Evolutionary conservation across 2,888 invertebrate genomes (phyloP).

Genomic region (Mycalesis mineus): DNA sequence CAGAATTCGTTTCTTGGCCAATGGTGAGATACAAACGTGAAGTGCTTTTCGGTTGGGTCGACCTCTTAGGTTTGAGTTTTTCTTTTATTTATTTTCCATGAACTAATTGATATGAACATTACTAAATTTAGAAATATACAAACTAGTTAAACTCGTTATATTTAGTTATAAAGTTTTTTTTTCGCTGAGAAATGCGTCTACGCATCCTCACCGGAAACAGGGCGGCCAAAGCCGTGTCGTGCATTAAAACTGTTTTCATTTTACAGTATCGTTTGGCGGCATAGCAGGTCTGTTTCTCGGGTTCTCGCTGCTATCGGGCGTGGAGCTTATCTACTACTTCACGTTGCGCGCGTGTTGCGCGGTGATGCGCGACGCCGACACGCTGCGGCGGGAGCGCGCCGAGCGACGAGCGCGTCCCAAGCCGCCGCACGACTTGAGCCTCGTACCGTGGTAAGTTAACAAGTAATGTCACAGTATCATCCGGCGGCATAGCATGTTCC

Average conservation of each 20-base stretch:
- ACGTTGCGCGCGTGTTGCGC: slow-evolving; percentile 83
- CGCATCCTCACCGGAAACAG: too few relatives aligned
- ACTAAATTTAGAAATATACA: too few relatives aligned
- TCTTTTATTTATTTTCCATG: not conserved
- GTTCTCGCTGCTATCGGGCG: slow-evolving; percentile 85
- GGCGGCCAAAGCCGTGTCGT: too few relatives aligned
- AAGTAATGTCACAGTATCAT: too few relatives aligned
- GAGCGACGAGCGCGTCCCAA: slow-evolving; percentile 58
- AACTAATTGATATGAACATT: too few relatives aligned
- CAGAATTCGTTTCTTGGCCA: slow-evolving; percentile 87
- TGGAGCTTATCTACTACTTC: slow-evolving; percentile 88
- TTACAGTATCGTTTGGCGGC: slow-evolving; percentile 81
- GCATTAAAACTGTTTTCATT: too few relatives aligned
- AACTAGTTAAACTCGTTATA: too few relatives aligned
- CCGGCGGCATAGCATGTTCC: too few relatives aligned
- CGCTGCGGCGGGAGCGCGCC: slow-evolving; percentile 64
- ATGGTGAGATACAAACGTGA: slow-evolving; percentile 87
- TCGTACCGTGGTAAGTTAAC: slow-evolving; percentile 64
- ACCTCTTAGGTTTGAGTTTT: slow-evolving; percentile 79
- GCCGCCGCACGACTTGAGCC: slow-evolving; percentile 66
- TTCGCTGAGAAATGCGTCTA: too few relatives aligned
- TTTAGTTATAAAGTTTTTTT: too few relatives aligned
- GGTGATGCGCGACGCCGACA: slow-evolving; percentile 69
- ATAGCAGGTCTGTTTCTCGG: slow-evolving; percentile 84
- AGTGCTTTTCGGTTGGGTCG: slow-evolving; percentile 90